Evolutionary conservation across 2,797 vertebrate genomes (phyloP), one percentile per base, ranked within the genome.

Genomic region (Ceryle rudis): DNA sequence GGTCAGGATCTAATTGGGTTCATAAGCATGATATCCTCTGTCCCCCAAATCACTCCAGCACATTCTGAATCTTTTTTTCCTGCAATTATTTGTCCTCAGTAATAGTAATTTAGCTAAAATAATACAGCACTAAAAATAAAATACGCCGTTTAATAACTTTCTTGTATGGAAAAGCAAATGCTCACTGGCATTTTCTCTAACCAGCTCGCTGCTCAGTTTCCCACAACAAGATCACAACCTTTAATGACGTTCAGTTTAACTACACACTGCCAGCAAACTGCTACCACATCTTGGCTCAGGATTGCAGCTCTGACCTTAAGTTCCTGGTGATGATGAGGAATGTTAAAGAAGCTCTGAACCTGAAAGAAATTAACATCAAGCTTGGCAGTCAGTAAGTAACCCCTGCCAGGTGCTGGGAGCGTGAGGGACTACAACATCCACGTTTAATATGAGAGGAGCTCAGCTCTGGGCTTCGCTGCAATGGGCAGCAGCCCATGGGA

Each of bases 241-340:
- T 98, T 91, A 98, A 97, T n/a, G 95, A 96, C 28, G 97, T 85
- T 77, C 90, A 7, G 46, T 97, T 92, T 92, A 97, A 96, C 88
- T 98, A 97, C 20, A 96, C 98, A 11, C 95, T 98, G 97, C 98
- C 98, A 1, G 89, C 97, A 65, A 97, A 97, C 57, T 99, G 98
- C 96, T 97, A 96, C 94, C 98, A 99, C 78, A 91, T 99, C 80
- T 93, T 99, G 97, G 98, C 98, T 92, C 98, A 98, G 95, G 98
- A 99, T 25, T 98, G 98, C 90, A 98, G 98, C 31, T 22, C 88
- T 22, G 97, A 98, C 49, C 97, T 98, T 6, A 99, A 98, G 93
- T 98, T 99, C 89, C 79, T 98, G 65, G 97, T 99, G 95, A 97
- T 98, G 92, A 95, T 98, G 90, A 99, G 94, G 97, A 98, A 86